A percentile compares a stretch with the other conserved stretches of the same genome.
phyloP scores from a whole-genome alignment of 2,113 vertebrate genomes.

The Dasyornis broadbenti region DNA sequence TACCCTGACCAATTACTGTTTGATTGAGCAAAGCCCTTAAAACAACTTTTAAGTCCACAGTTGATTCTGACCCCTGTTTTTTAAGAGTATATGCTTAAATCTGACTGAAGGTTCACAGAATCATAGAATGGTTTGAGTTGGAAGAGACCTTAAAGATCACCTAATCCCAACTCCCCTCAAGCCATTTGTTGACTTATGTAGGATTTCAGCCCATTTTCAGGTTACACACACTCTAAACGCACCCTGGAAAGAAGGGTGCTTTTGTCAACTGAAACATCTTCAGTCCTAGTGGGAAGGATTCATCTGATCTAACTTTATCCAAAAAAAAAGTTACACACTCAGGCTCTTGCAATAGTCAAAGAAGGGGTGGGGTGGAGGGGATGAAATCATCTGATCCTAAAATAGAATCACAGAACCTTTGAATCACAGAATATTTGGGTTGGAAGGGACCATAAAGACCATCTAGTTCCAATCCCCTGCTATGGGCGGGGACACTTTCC shows the following conservation, averaged over 20 bases:
- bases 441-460: neutral
- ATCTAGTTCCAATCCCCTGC: neutral
- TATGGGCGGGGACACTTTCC: neutral
- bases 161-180: neutral
- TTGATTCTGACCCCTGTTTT: neutral
- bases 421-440: neutral
- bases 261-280: neutral
- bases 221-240: neutral
- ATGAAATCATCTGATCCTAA: neutral
- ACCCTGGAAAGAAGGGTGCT: neutral
- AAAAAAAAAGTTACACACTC: neutral
- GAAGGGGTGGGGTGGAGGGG: neutral
- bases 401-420: neutral
- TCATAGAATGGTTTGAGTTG: neutral
- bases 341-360: neutral
- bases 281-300: neutral
- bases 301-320: neutral
- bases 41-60: neutral
- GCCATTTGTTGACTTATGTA: neutral
- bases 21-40: neutral
- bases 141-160: neutral
- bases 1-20: neutral
- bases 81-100: neutral
- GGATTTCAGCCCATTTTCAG: neutral
- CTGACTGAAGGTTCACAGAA: neutral